phyloP scores from a whole-genome alignment of 2,113 vertebrate genomes.

The Oncorhynchus gorbuscha region DNA sequence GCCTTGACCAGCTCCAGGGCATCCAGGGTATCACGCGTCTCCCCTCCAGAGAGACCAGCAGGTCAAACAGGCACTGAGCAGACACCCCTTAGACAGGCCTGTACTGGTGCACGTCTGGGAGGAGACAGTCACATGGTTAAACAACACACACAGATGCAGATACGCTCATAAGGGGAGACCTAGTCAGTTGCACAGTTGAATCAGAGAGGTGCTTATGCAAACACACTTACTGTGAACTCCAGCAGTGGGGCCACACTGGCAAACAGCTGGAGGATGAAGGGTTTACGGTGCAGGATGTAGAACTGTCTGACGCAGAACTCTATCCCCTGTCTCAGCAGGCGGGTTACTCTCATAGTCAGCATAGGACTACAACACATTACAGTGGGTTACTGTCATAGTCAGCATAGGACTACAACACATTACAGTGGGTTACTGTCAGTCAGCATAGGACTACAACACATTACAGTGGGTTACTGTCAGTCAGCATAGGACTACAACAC shows the following conservation, averaged over 20 bases:
- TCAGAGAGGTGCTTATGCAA: neutral
- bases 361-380: too few species aligned
- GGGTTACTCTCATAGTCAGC: slow-evolving; percentile 96
- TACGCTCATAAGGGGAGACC: neutral
- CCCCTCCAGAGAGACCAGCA: slow-evolving; percentile 94
- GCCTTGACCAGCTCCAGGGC: slow-evolving; percentile 95
- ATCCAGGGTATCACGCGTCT: slow-evolving; percentile 88
- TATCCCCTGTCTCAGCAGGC: slow-evolving; percentile 86
- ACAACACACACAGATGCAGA: neutral
- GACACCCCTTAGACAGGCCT: slow-evolving; percentile 88
- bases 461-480: too few species aligned
- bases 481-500: too few species aligned
- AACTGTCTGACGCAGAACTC: slow-evolving; percentile 97
- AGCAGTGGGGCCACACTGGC: slow-evolving; percentile 95
- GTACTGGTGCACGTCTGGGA: slow-evolving; percentile 77
- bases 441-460: too few species aligned
- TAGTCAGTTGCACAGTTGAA: too few species aligned
- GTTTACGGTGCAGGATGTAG: slow-evolving; percentile 96
- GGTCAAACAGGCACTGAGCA: slow-evolving; percentile 94
- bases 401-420: too few species aligned
- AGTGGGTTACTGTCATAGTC: too few species aligned
- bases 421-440: too few species aligned
- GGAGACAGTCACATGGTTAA: neutral
- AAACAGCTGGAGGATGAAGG: slow-evolving; percentile 94
- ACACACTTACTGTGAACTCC: slow-evolving; percentile 89